Conservation (phyloP, 1,140 invertebrate species). For the Drosophila mauritiana region DNA sequence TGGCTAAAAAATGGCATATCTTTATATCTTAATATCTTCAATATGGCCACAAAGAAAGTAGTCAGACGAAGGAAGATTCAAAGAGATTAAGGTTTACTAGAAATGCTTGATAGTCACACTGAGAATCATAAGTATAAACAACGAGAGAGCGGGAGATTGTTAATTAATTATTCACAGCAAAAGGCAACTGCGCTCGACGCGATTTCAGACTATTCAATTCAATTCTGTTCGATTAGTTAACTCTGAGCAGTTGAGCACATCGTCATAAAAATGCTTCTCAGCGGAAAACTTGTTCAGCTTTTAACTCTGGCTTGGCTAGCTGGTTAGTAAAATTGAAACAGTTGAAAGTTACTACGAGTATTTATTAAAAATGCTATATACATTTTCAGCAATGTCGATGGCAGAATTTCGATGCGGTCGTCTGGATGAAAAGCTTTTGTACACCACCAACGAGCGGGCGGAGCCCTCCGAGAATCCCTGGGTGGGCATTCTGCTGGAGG, state of each 20-base stretch:
- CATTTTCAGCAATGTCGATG: neutral
- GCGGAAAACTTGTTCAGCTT: constrained; percentile 40
- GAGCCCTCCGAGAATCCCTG: constrained; percentile 57
- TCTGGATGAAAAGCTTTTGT: constrained; percentile 51
- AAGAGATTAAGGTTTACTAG: no score
- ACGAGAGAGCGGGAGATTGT: constrained; percentile 5
- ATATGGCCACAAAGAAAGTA: no score
- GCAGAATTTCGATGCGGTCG: constrained; percentile 31
- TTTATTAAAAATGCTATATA: neutral
- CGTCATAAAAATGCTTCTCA: constrained; percentile 24
- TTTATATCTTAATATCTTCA: no score
- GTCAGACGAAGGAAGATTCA: no score
- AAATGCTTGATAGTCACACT: no score
- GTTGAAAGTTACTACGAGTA: neutral
- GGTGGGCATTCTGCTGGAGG: constrained; percentile 46
- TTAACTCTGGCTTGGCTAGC: constrained; percentile 24
- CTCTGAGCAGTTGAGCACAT: constrained; percentile 25
- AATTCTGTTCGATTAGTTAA: constrained; percentile 27
- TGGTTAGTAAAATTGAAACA: constrained; percentile 20
- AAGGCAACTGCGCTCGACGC: neutral
- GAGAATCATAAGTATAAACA: neutral
- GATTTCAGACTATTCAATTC: neutral
- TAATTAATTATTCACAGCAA: neutral
- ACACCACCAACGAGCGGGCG: constrained; percentile 5
- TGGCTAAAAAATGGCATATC: no score